Evolutionary conservation across 2,797 vertebrate genomes (phyloP).

Genomic region (Danio aesculapii): DNA sequence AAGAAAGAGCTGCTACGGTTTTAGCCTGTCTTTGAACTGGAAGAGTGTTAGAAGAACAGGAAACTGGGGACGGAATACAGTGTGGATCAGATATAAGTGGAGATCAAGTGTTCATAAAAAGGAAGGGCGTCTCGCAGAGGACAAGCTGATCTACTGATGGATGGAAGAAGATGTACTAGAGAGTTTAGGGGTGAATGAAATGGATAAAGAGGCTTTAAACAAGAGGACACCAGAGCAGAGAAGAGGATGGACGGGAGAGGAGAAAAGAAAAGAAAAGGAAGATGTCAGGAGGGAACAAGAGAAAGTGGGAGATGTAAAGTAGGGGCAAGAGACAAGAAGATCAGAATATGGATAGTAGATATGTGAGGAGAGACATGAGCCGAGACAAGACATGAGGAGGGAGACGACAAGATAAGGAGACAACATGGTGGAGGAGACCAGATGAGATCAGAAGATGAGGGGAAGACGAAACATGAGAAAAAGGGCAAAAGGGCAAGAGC

Average conservation of each 20-base stretch:
- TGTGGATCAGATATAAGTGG: conserved; percentile 35
- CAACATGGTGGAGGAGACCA: conserved; percentile 58
- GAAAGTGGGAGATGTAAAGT: too few relatives aligned
- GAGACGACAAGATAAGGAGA: background rate
- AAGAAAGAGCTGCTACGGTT: conserved; percentile 40
- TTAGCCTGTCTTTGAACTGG: conserved; percentile 16
- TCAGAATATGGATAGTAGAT: background rate
- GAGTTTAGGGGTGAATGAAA: conserved; percentile 15
- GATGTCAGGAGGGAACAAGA: background rate
- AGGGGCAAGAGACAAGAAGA: too few relatives aligned
- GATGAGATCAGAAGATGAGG: conserved; percentile 68
- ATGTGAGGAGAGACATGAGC: conserved; percentile 24
- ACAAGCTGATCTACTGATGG: conserved; percentile 13
- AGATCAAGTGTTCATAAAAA: conserved; percentile 29
- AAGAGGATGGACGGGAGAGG: background rate
- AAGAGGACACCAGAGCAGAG: conserved; percentile 3
- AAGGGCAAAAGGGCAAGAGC: conserved; percentile 8
- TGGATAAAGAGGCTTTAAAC: conserved; percentile 19
- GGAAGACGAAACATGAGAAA: conserved; percentile 57
- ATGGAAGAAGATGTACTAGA: conserved; percentile 7
- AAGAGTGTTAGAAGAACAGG: conserved; percentile 23
- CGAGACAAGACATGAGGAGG: conserved; percentile 60
- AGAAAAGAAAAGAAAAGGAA: background rate
- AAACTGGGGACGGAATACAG: conserved; percentile 12
- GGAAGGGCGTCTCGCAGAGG: conserved; percentile 4